phyloP scores from a whole-genome alignment of 2,888 invertebrate species.

The Trilocha varians region DNA sequence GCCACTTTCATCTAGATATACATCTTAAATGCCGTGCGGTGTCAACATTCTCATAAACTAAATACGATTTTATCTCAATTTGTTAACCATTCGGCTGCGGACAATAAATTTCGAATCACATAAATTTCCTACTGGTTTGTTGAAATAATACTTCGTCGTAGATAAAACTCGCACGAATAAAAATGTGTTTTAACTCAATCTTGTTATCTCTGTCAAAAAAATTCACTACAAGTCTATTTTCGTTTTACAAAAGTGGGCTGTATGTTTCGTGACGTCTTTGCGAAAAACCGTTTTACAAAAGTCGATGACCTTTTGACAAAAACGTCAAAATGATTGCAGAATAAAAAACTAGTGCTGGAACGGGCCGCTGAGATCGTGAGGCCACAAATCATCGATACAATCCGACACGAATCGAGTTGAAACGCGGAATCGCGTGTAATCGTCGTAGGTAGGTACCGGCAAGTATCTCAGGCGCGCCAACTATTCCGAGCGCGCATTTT shows the following conservation, averaged over 20 bases:
- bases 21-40: not conserved
- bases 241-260: no score
- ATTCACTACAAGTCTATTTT: no score
- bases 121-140: constrained; percentile 2
- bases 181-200: not conserved
- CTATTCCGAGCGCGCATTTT: constrained; percentile 50
- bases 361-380: constrained; percentile 37
- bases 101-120: constrained; percentile 4
- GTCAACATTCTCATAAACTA: constrained; percentile 2
- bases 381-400: constrained; percentile 45
- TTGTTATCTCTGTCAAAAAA: no score
- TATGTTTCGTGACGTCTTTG: not conserved
- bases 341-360: not conserved
- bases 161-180: not conserved
- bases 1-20: not conserved
- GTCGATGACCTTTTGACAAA: not conserved
- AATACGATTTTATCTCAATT: constrained; percentile 3
- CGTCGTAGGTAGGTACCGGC: constrained; percentile 29
- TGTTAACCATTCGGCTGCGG: constrained; percentile 3
- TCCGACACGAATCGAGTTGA: constrained; percentile 50
- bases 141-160: not conserved
- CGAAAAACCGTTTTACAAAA: not conserved
- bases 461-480: constrained; percentile 51
- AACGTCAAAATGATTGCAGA: not conserved
- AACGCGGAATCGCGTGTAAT: constrained; percentile 40